These are phyloP conservation scores for Acomys russatus DNA, from an alignment of 2,797 vertebrate genomes.

Conservation along the genomic window DNA sequence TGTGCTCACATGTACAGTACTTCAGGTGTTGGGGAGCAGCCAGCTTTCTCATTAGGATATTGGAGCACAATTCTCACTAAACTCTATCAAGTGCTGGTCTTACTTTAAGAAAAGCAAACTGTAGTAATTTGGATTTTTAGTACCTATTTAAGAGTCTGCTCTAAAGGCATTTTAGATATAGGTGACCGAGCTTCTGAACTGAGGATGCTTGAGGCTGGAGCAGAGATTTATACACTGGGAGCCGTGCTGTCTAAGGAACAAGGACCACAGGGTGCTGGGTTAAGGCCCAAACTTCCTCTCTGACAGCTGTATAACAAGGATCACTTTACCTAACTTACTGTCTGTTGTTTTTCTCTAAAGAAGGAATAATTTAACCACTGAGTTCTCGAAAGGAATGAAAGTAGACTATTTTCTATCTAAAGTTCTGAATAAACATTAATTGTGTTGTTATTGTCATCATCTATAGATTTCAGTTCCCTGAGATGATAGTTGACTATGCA, in stretches of 20 bases:
- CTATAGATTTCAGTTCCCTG: neutral
- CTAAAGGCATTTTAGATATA: neutral
- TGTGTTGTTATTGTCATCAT: conserved; percentile 22
- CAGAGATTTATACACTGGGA: neutral
- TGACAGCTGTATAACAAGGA: neutral
- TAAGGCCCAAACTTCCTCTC: neutral
- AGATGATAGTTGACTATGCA: conserved; percentile 7
- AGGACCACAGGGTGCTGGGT: neutral
- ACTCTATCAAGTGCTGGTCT: conserved; percentile 57
- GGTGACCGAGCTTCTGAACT: neutral
- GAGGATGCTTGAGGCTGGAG: neutral
- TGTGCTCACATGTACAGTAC: neutral
- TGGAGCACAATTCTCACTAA: conserved; percentile 59
- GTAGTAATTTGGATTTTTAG: neutral
- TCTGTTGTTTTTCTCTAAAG: neutral
- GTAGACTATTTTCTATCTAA: neutral
- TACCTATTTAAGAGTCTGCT: conserved; percentile 9
- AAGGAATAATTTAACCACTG: neutral
- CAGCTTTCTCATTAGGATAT: conserved; percentile 54
- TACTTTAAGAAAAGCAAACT: conserved; percentile 63
- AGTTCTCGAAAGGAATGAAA: neutral
- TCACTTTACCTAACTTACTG: neutral
- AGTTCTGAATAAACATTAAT: neutral
- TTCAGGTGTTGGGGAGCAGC: conserved; percentile 19
- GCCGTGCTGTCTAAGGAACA: neutral